These are phyloP conservation scores for Volucella inanis DNA, from an alignment of 2,888 invertebrate genomes.

Conservation along the genomic window DNA sequence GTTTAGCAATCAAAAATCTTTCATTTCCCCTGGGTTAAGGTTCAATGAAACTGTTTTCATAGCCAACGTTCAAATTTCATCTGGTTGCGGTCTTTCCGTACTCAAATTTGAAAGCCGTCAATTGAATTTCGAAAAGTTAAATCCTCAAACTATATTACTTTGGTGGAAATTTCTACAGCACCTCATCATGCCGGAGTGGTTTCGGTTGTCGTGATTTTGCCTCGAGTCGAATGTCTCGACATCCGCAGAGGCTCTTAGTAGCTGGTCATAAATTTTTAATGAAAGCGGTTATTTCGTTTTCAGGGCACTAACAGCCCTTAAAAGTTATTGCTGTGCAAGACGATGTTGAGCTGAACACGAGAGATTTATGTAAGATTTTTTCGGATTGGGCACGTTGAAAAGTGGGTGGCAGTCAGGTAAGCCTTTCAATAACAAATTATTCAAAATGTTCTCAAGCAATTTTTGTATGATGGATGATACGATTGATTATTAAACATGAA, in stretches of 20 bases:
- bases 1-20: constrained; percentile 1
- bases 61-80: not conserved
- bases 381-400: constrained; percentile 13
- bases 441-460: not conserved
- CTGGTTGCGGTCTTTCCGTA: constrained; percentile 1
- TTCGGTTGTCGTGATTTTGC: too few relatives aligned
- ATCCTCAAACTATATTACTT: not conserved
- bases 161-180: not conserved
- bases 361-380: constrained; percentile 47
- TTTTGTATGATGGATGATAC: not conserved
- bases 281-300: constrained; percentile 31
- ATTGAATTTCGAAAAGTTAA: constrained; percentile 10
- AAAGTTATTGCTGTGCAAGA: constrained; percentile 43
- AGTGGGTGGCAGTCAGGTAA: not conserved
- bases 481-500: constrained; percentile 31
- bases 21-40: not conserved
- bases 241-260: not conserved
- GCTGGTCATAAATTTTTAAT: constrained; percentile 49
- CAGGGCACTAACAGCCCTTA: constrained; percentile 9
- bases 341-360: constrained; percentile 19
- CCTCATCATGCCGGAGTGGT: too few relatives aligned
- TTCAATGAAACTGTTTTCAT: not conserved
- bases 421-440: not conserved
- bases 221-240: not conserved
- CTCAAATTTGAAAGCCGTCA: not conserved